Evolutionary conservation across 1,140 invertebrate genomes (phyloP), one percentile per base, ranked within the genome.

Genomic region (Pygmarrhopalites habei): DNA sequence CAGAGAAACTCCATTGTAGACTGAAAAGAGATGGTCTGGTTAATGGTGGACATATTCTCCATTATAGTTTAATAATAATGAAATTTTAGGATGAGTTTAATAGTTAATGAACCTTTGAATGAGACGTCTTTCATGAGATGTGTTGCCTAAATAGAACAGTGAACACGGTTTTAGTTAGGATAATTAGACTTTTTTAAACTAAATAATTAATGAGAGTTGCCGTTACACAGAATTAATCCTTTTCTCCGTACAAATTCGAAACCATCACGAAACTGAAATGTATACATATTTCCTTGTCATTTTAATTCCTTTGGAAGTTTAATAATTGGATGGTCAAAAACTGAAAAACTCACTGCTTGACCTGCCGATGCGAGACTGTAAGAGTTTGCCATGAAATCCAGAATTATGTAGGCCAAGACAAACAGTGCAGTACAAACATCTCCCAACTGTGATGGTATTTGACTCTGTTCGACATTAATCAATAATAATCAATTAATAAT

Each of bases 1-100:
- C 53, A 2, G 53, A 56, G 30, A 56, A 56, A 28, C 53, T 56
- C 29, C 29, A 56, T 26, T 56, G 53, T 7, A 56, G 30, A 39
- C 53, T n/a, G n/a, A n/a, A n/a, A n/a, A n/a, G n/a, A n/a, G n/a
- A n/a, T n/a, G n/a, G n/a, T n/a, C n/a, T n/a, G n/a, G n/a, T n/a
- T n/a, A n/a, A n/a, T n/a, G n/a, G n/a, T n/a, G n/a, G n/a, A n/a
- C n/a, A n/a, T n/a, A n/a, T n/a, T n/a, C n/a, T n/a, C n/a, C n/a
- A n/a, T n/a, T n/a, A n/a, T n/a, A n/a, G n/a, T n/a, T n/a, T n/a
- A n/a, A n/a, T n/a, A n/a, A n/a, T n/a, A n/a, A n/a, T n/a, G n/a
- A n/a, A n/a, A n/a, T n/a, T n/a, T n/a, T n/a, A n/a, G n/a, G n/a
- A n/a, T n/a, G n/a, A n/a, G n/a, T n/a, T n/a, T n/a, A n/a, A n/a